Base-by-base conservation (phyloP, 1,140 invertebrate species). In the Drosophila kepulauana region DNA sequence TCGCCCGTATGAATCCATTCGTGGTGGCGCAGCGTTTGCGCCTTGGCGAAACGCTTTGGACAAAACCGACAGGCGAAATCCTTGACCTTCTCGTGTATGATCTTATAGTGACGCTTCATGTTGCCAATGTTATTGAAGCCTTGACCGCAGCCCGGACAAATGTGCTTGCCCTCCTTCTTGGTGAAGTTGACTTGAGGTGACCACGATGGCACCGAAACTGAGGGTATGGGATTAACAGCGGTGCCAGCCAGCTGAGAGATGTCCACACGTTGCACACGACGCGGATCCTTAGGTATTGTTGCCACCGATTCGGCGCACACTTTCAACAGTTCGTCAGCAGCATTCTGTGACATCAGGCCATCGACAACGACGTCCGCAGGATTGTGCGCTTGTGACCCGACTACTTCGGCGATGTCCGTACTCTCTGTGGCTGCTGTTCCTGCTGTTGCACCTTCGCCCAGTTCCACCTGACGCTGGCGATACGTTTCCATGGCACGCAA, bases 1-100 rank as follows among this genome's bases (percentile, higher is more conserved):
- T 92, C 91, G 6, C 95, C 95, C 35, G 91, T 92, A 5, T 92
- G 91, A 0, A 90, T 92, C 91, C 91, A 92, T 48, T 92, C 90
- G 58, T 92, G 91, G 49, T 92, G 91, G 7, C 91, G 80, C n/a
- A 92, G 38, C 0, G 91, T 91, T 41, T 92, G 91, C 1, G 91
- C 91, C 57, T 92, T 92, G 0, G 91, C 91, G 30, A 92, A 92
- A 0, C 87, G 59, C 38, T 87, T 82, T 0, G 89, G 81, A 52
- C 91, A 92, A 25, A 91, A 92, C 4, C 90, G 79, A 46, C 91
- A 92, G 5, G 89, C 86, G 2, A 92, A 92, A 43, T 92, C 90
- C 56, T 92, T 92, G 6, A 92, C 87, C 54, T 91, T 92, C 4
- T 91, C 86, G 58, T 92, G 91, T 16, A 92, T 92, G 46, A 92